These are phyloP conservation scores for Pipa parva DNA, from an alignment of 2,113 vertebrate species.

Conservation along the genomic window DNA sequence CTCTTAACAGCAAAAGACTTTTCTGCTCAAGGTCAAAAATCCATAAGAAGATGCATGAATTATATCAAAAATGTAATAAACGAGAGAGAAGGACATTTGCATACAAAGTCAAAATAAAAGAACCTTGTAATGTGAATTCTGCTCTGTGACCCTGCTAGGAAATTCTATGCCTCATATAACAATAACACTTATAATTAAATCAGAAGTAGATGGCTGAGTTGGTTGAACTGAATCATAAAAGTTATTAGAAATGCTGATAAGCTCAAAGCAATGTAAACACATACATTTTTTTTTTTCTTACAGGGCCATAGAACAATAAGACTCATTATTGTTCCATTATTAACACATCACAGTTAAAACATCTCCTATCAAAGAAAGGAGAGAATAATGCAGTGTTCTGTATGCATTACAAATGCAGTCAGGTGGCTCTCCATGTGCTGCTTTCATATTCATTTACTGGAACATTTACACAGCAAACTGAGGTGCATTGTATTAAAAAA, in stretches of 20 bases:
- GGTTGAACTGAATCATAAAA: constrained; percentile 35
- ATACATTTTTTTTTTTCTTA: constrained; percentile 27
- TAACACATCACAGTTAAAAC: constrained; percentile 19
- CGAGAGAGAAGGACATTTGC: constrained; percentile 22
- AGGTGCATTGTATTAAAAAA: background rate
- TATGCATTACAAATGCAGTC: constrained; percentile 12
- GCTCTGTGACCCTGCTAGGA: constrained; percentile 19
- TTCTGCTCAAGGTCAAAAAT: constrained; percentile 37
- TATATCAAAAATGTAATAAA: constrained; percentile 28
- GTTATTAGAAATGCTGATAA: constrained; percentile 27
- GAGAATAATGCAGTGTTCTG: background rate
- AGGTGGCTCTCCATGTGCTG: background rate
- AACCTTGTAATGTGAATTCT: constrained; percentile 34
- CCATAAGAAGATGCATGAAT: constrained; percentile 23
- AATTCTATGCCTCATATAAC: constrained; percentile 27
- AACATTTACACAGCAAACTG: constrained; percentile 19
- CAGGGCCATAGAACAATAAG: constrained; percentile 26
- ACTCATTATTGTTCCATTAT: constrained; percentile 26
- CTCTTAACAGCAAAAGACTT: constrained; percentile 22
- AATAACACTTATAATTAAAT: constrained; percentile 36
- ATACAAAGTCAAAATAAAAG: constrained; percentile 35
- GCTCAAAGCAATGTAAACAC: constrained; percentile 18
- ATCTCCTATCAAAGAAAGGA: background rate
- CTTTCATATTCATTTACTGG: constrained; percentile 15
- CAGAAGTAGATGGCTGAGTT: constrained; percentile 20